These are phyloP conservation scores for Micrasema longulum DNA, from an alignment of 1,140 invertebrate species.

Conservation along the genomic window DNA sequence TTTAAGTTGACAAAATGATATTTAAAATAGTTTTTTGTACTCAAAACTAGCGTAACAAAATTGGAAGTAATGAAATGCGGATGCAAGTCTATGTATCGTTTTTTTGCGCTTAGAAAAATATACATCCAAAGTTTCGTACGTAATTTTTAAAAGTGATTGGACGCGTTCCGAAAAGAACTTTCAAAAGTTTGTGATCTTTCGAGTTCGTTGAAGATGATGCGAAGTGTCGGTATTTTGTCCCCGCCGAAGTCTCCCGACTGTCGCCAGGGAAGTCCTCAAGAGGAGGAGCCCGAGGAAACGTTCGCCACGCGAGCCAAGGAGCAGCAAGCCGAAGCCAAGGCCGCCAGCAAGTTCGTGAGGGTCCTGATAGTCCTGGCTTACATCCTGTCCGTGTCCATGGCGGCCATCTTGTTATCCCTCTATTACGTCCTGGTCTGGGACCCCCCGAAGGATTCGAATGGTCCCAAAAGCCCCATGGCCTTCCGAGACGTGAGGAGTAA, in stretches of 20 bases:
- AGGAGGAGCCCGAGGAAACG: slow-evolving; percentile 57
- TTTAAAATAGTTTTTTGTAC: too few relatives aligned
- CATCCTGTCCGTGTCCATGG: slow-evolving; percentile 92
- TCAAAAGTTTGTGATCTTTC: background rate
- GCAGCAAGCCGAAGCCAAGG: slow-evolving; percentile 77
- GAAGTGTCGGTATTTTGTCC: slow-evolving; percentile 44
- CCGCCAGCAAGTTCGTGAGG: slow-evolving; percentile 85
- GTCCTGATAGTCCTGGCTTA: slow-evolving; percentile 95
- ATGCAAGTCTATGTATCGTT: too few relatives aligned
- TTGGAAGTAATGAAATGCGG: too few relatives aligned
- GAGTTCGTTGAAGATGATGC: slow-evolving; percentile 30
- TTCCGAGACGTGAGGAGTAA: slow-evolving; percentile 30
- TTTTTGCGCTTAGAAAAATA: too few relatives aligned
- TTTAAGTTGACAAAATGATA: too few relatives aligned
- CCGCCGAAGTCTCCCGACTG: slow-evolving; percentile 37
- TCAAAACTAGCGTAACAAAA: too few relatives aligned
- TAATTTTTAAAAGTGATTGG: too few relatives aligned
- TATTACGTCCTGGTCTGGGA: slow-evolving; percentile 91
- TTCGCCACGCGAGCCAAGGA: slow-evolving; percentile 69
- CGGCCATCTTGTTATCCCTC: slow-evolving; percentile 89
- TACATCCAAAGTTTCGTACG: too few relatives aligned
- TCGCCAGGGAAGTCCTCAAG: slow-evolving; percentile 9
- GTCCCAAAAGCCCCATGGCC: slow-evolving; percentile 38
- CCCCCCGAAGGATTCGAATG: slow-evolving; percentile 57
- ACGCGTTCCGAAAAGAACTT: background rate